Base-by-base conservation (phyloP, 2,797 vertebrate genomes). In the Danio kyathit region DNA sequence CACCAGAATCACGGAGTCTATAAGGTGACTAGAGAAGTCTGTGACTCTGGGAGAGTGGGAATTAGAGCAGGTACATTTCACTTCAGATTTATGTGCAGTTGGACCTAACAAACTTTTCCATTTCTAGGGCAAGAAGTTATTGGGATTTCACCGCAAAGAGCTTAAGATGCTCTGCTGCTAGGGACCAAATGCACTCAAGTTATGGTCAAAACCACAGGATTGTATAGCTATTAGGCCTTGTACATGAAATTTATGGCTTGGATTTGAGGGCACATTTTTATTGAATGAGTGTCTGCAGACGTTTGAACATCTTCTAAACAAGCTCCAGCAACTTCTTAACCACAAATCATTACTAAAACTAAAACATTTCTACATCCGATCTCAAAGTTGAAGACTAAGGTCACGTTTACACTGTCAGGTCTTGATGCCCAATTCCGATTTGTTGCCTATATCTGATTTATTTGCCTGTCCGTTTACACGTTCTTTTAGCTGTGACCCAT, bases 101-200 rank as follows among this genome's bases (percentile, higher is more conserved):
- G n/a, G 56, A 46, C 13, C 14, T 29, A 40, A 14, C 57, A 76
- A 19, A 60, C 40, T 63, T 70, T 77, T 65, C 59, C 48, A 49
- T 72, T 73, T 64, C 57, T 64, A 43, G 17, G 44, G n/a, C 44
- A 70, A 69, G 38, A 9, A 19, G n/a, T 52, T 44, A 48, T 12
- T 38, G 49, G 12, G 49, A 54, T 64, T 65, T 4, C 16, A 73
- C 78, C 60, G 73, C 69, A 80, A 57, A 73, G 44, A 40, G 41
- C 60, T 48, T 56, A n/a, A 48, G 51, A 48, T 38, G 41, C 60
- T 80, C 56, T 80, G 48, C 57, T 54, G 40, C 16, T 13, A 73
- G 59, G 14, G 54, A 63, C 17, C 14, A 12, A 44, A 8, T 38
- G 60, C 46, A 57, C 67, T 63, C 43, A 57, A 59, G 43, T 17